phyloP scores from a whole-genome alignment of 2,113 vertebrate species.

The Dromas ardeola region DNA sequence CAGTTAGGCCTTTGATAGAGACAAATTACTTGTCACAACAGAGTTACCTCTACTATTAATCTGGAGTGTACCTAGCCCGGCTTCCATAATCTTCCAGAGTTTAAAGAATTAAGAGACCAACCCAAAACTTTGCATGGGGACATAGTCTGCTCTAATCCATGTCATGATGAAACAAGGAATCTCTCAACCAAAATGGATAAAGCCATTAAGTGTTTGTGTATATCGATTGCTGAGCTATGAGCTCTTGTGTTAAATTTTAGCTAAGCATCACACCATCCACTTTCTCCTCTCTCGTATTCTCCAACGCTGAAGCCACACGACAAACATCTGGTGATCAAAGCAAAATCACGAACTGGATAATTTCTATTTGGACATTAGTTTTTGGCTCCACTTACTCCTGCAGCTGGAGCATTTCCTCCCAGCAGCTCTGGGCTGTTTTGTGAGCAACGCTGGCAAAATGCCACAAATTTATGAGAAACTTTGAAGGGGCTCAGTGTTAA shows the following conservation, averaged over 20 bases:
- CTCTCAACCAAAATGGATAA: not conserved
- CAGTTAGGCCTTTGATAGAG: not conserved
- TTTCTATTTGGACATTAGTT: slow-evolving; percentile 31
- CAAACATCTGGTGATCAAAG: slow-evolving; percentile 55
- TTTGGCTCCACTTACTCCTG: slow-evolving; percentile 38
- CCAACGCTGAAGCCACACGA: not conserved
- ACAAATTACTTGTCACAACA: not conserved
- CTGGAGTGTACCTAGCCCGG: not conserved
- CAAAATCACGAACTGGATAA: slow-evolving; percentile 32
- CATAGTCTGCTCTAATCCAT: not conserved
- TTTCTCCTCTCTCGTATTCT: not conserved
- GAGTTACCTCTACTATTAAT: not conserved
- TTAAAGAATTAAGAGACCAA: not conserved
- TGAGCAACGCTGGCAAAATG: not conserved
- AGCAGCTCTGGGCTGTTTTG: not conserved
- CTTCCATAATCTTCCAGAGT: not conserved
- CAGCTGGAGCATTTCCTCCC: slow-evolving; percentile 39
- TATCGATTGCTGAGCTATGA: not conserved
- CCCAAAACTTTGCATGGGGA: not conserved
- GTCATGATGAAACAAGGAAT: not conserved
- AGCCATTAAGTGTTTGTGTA: not conserved
- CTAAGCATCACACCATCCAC: not conserved
- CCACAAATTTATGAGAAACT: slow-evolving; percentile 34
- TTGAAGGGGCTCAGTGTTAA: slow-evolving; percentile 21
- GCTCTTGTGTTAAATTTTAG: not conserved